Percentiles rank a stretch among this genome's conserved stretches.
These are phyloP conservation scores for Cheilinus undulatus DNA, from an alignment of 2,113 vertebrate species.

Conservation along the genomic window DNA sequence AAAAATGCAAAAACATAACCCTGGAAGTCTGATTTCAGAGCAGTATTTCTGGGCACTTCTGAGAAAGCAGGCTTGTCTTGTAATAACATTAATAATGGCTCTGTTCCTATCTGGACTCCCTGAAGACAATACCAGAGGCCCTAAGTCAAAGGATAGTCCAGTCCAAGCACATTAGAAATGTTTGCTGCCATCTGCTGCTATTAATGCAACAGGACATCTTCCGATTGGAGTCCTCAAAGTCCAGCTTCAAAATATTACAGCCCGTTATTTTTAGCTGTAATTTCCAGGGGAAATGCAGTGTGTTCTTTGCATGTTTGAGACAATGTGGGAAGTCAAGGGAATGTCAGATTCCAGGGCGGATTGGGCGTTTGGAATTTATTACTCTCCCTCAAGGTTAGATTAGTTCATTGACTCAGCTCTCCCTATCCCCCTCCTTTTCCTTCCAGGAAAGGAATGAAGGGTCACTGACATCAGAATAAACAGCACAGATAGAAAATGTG, in stretches of 20 bases:
- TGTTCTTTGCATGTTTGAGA: not conserved
- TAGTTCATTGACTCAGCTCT: not conserved
- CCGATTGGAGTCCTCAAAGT: not conserved
- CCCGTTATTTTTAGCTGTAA: not conserved
- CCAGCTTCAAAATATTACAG: not conserved
- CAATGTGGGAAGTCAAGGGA: not conserved
- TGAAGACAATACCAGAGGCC: not conserved
- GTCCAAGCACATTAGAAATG: no score
- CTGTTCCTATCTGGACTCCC: not conserved
- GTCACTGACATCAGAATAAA: conserved; percentile 33
- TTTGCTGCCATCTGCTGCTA: conserved; percentile 35
- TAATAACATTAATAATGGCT: not conserved
- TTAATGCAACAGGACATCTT: not conserved
- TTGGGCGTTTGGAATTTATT: conserved; percentile 6
- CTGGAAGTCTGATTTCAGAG: not conserved
- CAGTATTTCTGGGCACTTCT: not conserved
- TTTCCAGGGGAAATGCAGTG: not conserved
- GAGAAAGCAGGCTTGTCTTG: not conserved
- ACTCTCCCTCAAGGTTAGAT: not conserved
- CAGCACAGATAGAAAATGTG: no score
- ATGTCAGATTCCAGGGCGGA: conserved; percentile 33
- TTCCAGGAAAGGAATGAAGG: conserved; percentile 25
- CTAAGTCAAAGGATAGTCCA: no score
- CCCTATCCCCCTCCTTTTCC: not conserved
- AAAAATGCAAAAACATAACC: not conserved